Evolutionary conservation across 2,797 vertebrate species (phyloP).

Genomic region (Gallinago solitaria): DNA sequence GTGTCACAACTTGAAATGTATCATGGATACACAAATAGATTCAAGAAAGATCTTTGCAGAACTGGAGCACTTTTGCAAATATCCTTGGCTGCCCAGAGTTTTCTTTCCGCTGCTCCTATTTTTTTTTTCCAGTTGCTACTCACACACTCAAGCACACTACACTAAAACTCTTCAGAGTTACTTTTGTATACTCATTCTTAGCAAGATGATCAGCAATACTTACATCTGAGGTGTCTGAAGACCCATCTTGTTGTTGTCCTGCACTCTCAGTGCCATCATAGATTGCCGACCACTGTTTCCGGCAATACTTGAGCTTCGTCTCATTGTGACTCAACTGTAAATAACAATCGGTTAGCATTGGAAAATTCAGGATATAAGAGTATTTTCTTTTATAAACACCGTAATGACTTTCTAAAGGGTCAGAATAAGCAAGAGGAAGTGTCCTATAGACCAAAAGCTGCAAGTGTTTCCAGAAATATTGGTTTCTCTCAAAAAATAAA

Average conservation of each 20-base stretch:
- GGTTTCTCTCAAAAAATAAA: background rate
- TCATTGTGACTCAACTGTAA: conserved; percentile 59
- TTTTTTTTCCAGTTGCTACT: background rate
- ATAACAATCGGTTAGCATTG: background rate
- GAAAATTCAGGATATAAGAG: background rate
- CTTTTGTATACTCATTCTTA: background rate
- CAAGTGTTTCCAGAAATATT: background rate
- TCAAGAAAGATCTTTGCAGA: background rate
- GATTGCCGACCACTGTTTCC: conserved; percentile 80
- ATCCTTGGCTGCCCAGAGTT: background rate
- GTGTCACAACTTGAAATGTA: background rate
- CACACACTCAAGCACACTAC: background rate
- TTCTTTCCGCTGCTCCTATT: background rate
- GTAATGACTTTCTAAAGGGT: background rate
- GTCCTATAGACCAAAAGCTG: background rate
- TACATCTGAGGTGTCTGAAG: conserved; percentile 92
- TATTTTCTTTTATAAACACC: background rate
- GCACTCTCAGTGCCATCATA: conserved; percentile 85
- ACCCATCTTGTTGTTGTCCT: conserved; percentile 87
- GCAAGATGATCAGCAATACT: background rate
- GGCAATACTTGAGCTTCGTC: conserved; percentile 71
- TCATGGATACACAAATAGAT: background rate
- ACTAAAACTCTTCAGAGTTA: background rate
- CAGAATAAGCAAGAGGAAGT: background rate
- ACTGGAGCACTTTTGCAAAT: background rate